Evolutionary conservation across 2,113 vertebrate genomes (phyloP).

Genomic region (Megaleporinus macrocephalus): DNA sequence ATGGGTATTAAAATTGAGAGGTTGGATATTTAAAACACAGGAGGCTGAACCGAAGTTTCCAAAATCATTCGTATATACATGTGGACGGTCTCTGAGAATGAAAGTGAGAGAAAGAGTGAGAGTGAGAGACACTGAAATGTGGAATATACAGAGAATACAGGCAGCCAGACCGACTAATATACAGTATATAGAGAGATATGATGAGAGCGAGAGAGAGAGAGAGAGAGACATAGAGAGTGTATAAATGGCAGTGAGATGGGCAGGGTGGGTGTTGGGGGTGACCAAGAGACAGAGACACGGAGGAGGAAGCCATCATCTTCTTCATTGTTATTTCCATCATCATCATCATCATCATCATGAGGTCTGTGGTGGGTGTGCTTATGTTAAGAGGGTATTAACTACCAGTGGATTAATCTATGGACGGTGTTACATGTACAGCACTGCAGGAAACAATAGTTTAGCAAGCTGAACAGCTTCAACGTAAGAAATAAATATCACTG

Average conservation of each 20-base stretch:
- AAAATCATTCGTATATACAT: neutral
- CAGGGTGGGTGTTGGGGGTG: conserved; percentile 73
- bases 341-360: conserved; percentile 17
- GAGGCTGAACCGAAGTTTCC: neutral
- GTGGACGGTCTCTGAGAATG: neutral
- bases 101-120: conserved; percentile 7
- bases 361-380: conserved; percentile 39
- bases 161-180: too few relatives aligned
- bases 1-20: too few relatives aligned
- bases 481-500: too few relatives aligned
- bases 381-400: neutral
- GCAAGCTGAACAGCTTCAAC: too few relatives aligned
- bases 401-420: too few relatives aligned
- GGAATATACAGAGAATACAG: too few relatives aligned
- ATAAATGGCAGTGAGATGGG: conserved; percentile 63
- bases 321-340: conserved; percentile 26
- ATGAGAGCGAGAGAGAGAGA: neutral
- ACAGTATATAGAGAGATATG: neutral
- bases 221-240: neutral
- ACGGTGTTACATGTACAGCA: too few relatives aligned
- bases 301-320: conserved; percentile 68
- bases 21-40: too few relatives aligned
- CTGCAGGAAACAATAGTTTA: too few relatives aligned
- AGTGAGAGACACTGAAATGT: conserved; percentile 57
- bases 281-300: conserved; percentile 78